Evolutionary conservation across 2,797 vertebrate genomes (phyloP).

Genomic region (Characodon lateralis): DNA sequence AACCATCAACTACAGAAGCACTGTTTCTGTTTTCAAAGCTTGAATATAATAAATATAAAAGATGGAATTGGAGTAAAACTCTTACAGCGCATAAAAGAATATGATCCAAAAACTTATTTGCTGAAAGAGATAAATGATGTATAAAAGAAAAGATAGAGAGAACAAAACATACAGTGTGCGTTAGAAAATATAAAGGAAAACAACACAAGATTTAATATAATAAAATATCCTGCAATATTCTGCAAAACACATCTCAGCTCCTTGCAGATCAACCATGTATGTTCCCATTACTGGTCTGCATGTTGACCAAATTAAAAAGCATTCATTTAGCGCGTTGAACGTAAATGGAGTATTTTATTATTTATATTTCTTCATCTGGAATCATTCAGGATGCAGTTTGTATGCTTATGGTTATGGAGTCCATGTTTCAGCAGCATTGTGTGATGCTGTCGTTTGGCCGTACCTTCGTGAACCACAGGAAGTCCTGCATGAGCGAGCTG

Average conservation of each 20-base stretch:
- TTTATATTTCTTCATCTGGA: background rate
- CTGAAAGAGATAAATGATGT: background rate
- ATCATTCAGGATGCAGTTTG: background rate
- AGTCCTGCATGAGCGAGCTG: slow-evolving; percentile 94
- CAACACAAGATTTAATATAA: background rate
- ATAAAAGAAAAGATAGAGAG: background rate
- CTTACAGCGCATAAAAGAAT: background rate
- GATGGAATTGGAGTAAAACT: background rate
- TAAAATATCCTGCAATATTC: background rate
- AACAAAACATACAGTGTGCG: background rate
- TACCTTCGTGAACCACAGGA: slow-evolving; percentile 98
- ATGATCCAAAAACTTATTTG: background rate
- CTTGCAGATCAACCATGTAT: background rate
- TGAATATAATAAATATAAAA: background rate
- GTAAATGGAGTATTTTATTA: background rate
- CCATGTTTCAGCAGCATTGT: background rate
- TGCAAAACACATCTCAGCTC: background rate
- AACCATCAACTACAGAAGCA: background rate
- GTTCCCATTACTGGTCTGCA: background rate
- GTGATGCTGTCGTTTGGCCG: background rate
- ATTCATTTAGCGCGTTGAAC: too few relatives aligned
- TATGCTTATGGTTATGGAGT: background rate
- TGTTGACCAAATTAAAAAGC: too few relatives aligned
- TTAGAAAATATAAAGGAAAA: background rate
- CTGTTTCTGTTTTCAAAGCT: background rate